Base-by-base conservation (phyloP, 2,888 invertebrate species). In the Sacculina carcini region DNA sequence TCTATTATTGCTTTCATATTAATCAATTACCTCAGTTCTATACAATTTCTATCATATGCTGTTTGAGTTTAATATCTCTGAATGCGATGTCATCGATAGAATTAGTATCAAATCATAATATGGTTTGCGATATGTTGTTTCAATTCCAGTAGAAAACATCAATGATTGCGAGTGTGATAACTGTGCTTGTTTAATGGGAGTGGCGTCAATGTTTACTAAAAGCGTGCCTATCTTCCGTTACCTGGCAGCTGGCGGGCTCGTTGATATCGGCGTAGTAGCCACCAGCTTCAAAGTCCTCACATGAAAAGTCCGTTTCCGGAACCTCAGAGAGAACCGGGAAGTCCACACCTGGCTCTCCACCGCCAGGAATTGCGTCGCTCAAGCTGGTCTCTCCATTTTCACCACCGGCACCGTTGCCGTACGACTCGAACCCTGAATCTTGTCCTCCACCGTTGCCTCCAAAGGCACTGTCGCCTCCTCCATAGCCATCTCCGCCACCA, bases 191-290 rank as follows among this genome's bases (percentile, higher is more conserved):
- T n/a, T n/a, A n/a, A n/a, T n/a, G n/a, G n/a, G n/a, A n/a, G n/a
- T n/a, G n/a, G n/a, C n/a, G n/a, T n/a, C n/a, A n/a, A n/a, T n/a
- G n/a, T n/a, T n/a, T n/a, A n/a, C n/a, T n/a, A n/a, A n/a, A n/a
- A n/a, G n/a, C n/a, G n/a, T n/a, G n/a, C n/a, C n/a, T n/a, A n/a
- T n/a, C n/a, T n/a, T n/a, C n/a, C 16, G 23, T 42, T 12, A 31
- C 47, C 36, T 54, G 54, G 51, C 54, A 54, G 38, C 51, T 42
- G 32, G 54, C 54, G 14, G 52, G 52, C 34, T 42, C 39, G 28
- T 40, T 52, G 23, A 52, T 52, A 42, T 54, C 52, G 14, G 54
- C 54, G 40, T 52, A 54, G 47, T 54, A 54, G 24, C 54, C 54
- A 19, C 50, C 48, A 28, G 48, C 38, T 7, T 31, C 28, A 31